Evolutionary conservation across 2,797 vertebrate genomes (phyloP), one percentile per base, ranked within the genome.

Genomic region (Hydrophis major): DNA sequence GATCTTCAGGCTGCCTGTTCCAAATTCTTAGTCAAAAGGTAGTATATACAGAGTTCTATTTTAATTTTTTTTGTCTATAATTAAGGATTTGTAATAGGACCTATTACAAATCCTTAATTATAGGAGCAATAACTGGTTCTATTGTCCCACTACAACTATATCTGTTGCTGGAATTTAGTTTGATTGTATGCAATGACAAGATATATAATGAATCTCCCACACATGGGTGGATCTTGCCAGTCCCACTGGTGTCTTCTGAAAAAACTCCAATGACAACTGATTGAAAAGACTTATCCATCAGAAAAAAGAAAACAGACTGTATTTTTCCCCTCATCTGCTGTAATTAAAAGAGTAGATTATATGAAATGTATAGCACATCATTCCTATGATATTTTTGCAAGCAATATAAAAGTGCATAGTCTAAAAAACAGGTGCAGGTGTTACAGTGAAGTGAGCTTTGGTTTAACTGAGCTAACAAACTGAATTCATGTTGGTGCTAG

Each of bases 151-250:
- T 0, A 0, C 14, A 0, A 0, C 59, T 88, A 91, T 94, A 90
- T 14, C 56, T 89, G 93, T 93, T 88, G 47, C 4, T 10, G 47
- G 89, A 55, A n/a, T 90, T 92, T 93, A 69, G 92, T 89, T 95
- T 94, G 93, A 92, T 94, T 95, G 92, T 74, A 57, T 94, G 63
- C 16, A 0, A 11, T 94, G 95, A 92, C 94, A 96, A 57, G 66
- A 61, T 47, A 42, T 89, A 94, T 88, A 94, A 95, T 83, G 94
- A 89, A 86, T 87, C 0, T 1, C 90, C 92, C 56, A 2, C 87
- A 86, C 0, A 22, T 0, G 0, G 93, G 66, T 2, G 0, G 93
- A 27, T 83, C 22, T 61, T 50, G n/a, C 28, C 60, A 92, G 89
- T 93, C 86, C 93, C 92, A 55, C 66, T 6, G 0, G 0, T n/a